phyloP scores from a whole-genome alignment of 2,113 vertebrate genomes.

The Phylloscopus trochilus region DNA sequence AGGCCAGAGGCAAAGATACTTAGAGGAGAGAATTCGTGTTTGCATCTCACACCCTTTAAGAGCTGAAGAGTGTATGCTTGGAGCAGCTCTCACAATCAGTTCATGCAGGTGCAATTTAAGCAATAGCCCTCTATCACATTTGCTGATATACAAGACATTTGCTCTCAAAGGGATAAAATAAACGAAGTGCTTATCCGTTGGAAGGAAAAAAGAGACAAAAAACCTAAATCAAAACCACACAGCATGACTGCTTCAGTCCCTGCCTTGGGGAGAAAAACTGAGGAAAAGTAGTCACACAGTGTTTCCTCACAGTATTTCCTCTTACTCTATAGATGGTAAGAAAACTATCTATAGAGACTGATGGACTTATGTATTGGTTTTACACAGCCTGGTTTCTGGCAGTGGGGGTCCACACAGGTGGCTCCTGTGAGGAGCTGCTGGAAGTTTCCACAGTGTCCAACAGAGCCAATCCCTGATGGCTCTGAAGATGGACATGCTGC shows the following conservation, averaged over 20 bases:
- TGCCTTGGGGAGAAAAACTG: neutral
- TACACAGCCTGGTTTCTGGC: neutral
- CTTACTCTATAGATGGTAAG: too few species aligned
- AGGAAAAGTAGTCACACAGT: neutral
- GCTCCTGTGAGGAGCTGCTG: neutral
- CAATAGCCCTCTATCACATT: neutral
- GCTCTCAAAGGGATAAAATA: neutral
- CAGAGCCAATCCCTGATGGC: neutral
- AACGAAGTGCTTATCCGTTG: neutral
- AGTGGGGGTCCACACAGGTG: accelerated
- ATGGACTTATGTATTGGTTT: neutral
- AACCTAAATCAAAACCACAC: neutral
- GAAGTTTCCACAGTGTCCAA: neutral
- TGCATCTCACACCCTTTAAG: neutral
- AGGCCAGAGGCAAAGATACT: neutral
- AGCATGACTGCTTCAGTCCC: neutral
- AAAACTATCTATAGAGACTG: neutral
- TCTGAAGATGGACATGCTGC: neutral
- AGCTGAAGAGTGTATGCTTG: neutral
- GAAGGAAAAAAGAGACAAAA: neutral
- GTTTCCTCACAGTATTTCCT: neutral
- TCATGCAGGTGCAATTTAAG: neutral
- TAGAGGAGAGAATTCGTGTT: neutral
- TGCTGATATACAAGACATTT: neutral
- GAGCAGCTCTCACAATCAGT: neutral